Conservation (phyloP, 1,140 invertebrate species). For the Mylabris phalerata region DNA sequence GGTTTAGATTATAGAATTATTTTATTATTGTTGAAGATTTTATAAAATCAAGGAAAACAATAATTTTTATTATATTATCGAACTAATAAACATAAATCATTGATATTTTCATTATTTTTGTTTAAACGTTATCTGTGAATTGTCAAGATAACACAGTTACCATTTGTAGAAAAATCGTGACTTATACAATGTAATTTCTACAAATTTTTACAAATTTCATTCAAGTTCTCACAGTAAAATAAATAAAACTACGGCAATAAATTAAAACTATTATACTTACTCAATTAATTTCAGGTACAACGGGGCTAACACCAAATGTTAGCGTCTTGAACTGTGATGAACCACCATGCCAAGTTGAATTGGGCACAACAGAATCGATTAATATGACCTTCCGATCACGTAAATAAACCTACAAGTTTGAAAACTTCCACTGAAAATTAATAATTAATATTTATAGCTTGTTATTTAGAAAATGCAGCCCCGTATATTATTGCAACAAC, state of each 20-base stretch:
- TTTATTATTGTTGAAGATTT: no score
- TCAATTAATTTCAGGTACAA: no score
- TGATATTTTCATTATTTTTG: neutral
- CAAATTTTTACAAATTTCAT: neutral
- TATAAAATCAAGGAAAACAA: no score
- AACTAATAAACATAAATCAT: no score
- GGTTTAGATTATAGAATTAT: no score
- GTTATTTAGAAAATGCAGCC: slow-evolving; percentile 6
- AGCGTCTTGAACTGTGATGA: neutral
- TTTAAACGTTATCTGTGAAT: neutral
- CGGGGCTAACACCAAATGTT: neutral
- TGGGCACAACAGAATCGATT: neutral
- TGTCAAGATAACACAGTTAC: neutral
- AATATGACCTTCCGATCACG: neutral
- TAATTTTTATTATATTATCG: no score
- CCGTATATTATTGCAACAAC: slow-evolving; percentile 14
- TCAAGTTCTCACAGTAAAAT: slow-evolving; percentile 10
- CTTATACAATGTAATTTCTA: neutral
- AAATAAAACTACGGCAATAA: no score
- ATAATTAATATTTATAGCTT: slow-evolving; percentile 1
- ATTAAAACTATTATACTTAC: no score
- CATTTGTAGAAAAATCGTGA: neutral
- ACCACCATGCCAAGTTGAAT: neutral
- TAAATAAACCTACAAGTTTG: neutral
- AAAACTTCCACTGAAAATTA: no score